Conservation (phyloP, 1,140 invertebrate species). For the Achroia grisella region DNA sequence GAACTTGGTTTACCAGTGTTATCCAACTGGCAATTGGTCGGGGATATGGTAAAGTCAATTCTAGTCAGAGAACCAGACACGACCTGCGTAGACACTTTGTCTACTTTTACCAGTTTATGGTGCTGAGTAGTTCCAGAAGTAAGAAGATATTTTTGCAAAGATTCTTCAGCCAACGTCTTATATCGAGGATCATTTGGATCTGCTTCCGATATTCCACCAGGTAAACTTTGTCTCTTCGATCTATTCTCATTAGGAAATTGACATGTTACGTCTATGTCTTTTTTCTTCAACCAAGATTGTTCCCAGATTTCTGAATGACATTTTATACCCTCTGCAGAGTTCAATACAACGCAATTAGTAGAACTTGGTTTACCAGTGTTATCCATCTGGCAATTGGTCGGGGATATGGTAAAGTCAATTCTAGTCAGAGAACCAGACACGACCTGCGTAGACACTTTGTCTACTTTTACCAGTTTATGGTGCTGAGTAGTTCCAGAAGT, state of each 20-base stretch:
- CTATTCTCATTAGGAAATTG: background rate
- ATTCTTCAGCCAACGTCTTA: conserved; percentile 24
- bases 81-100: conserved; percentile 24
- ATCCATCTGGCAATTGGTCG: background rate
- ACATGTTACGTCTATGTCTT: conserved; percentile 12
- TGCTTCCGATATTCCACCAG: conserved; percentile 3
- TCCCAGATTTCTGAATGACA: conserved; percentile 75
- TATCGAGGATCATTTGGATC: conserved; percentile 22
- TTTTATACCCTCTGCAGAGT: conserved; percentile 14
- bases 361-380: background rate
- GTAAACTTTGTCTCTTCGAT: background rate
- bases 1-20: no score
- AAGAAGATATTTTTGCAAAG: conserved; percentile 26
- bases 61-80: conserved; percentile 19
- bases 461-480: conserved; percentile 23
- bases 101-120: conserved; percentile 24
- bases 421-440: conserved; percentile 18
- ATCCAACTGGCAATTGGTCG: background rate
- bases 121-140: conserved; percentile 9
- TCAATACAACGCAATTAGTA: background rate
- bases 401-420: conserved; percentile 12
- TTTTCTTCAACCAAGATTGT: conserved; percentile 64
- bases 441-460: conserved; percentile 25
- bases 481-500: conserved; percentile 9
- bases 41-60: conserved; percentile 12